A percentile compares a stretch with the other conserved stretches of the same genome.
These are phyloP conservation scores for Florisuga fusca DNA, from an alignment of 2,797 vertebrate species.

Conservation along the genomic window DNA sequence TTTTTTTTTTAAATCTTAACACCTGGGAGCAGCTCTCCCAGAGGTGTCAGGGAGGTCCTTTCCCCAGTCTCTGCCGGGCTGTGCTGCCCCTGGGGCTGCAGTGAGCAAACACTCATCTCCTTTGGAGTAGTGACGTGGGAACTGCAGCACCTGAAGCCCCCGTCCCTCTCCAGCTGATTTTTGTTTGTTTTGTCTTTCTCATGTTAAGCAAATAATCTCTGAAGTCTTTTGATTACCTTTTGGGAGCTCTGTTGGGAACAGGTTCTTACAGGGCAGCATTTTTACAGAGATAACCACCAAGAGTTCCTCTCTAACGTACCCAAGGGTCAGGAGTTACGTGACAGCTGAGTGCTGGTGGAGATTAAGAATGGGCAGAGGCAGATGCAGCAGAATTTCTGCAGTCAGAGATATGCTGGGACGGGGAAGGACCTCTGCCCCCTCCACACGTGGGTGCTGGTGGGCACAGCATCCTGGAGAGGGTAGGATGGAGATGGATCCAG, in stretches of 20 bases:
- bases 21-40: not conserved
- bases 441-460: fast-evolving
- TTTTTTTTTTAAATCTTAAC: not conserved
- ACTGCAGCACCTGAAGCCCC: not conserved
- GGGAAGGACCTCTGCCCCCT: not conserved
- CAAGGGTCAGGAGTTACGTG: not conserved
- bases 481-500: not conserved
- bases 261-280: not conserved
- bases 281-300: not conserved
- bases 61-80: not conserved
- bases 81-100: fast-evolving
- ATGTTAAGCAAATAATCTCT: not conserved
- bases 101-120: not conserved
- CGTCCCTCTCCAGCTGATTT: not conserved
- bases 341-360: not conserved
- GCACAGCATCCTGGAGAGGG: not conserved
- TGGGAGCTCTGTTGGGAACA: not conserved
- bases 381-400: not conserved
- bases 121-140: fast-evolving
- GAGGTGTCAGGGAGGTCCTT: not conserved
- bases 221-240: fast-evolving
- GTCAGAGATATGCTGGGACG: not conserved
- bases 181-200: not conserved
- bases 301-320: not conserved
- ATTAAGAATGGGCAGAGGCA: not conserved